Base-by-base conservation (phyloP, 2,113 vertebrate genomes). In the Micromys minutus region DNA sequence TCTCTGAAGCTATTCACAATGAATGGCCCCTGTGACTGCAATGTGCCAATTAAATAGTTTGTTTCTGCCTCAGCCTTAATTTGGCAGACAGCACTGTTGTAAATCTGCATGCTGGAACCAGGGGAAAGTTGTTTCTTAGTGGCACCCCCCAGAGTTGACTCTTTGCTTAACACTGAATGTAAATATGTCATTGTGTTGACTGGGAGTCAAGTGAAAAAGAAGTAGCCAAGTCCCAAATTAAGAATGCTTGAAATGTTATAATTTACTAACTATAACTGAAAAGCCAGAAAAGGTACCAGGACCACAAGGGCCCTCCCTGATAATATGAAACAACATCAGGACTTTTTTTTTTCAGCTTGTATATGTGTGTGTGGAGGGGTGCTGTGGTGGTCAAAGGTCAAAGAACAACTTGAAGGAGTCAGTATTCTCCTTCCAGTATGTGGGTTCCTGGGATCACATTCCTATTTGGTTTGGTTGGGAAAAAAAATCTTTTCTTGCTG, bases 81-180 rank as follows among this genome's bases (percentile, higher is more conserved):
- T 97, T 96, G 96, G 96, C 97, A 98, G 96, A 89, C 93, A 92
- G 87, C 90, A 95, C 94, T 87, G 92, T 50, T 96, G 92, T 93
- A 96, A 95, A 96, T 96, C 94, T 95, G 85, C 17, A 17, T 72
- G 81, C 65, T 79, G 76, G 88, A 95, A 94, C 72, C 39, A 79
- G n/a, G 63, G 63, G 75, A 63, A 97, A 96, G 92, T 95, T 96
- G 87, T 86, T 97, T 95, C 90, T 88, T 87, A 83, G 93, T 45
- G 86, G 72, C 39, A 83, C 71, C 71, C 84, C 85, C 85, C 42
- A 86, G 93, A 95, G 95, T 96, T 97, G 90, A 97, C 92, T 97
- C 93, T 96, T 97, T 89, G 85, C 92, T 92, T 93, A 94, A 94
- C 88, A 47, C 90, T 74, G 45, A 97, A 94, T 96, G 90, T 97